phyloP scores from a whole-genome alignment of 2,113 vertebrate genomes.

The Zootoca vivipara region DNA sequence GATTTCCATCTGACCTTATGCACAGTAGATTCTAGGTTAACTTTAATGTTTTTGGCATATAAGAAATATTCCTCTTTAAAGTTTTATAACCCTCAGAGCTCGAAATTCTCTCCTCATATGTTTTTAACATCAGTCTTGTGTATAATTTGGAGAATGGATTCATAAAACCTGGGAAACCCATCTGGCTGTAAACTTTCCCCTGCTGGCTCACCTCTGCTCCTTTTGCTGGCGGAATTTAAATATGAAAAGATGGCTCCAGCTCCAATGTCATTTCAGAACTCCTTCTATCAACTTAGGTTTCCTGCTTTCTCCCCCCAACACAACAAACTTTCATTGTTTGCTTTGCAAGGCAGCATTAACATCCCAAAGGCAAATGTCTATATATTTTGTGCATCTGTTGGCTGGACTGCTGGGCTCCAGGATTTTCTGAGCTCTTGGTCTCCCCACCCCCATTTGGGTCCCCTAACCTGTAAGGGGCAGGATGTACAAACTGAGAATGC shows the following conservation, averaged over 20 bases:
- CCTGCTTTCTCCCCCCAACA: neutral
- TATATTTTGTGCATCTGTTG: neutral
- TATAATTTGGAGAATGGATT: constrained; percentile 18
- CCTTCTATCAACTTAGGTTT: neutral
- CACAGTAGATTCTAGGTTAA: constrained; percentile 9
- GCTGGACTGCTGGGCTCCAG: too few species aligned
- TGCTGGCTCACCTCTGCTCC: neutral
- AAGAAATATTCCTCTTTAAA: constrained; percentile 14
- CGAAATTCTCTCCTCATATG: constrained; percentile 6
- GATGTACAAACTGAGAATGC: neutral
- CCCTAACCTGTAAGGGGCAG: neutral
- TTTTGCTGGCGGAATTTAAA: constrained; percentile 8
- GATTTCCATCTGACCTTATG: constrained; percentile 22
- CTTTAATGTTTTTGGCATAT: constrained; percentile 7
- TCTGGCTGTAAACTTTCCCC: neutral
- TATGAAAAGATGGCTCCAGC: neutral
- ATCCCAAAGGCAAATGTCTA: neutral
- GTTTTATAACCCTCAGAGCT: constrained; percentile 20
- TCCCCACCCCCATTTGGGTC: neutral
- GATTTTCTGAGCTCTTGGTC: neutral
- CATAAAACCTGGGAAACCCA: constrained; percentile 11
- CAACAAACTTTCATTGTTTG: neutral
- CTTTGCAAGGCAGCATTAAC: neutral
- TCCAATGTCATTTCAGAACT: neutral
- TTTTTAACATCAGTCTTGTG: constrained; percentile 25